Base-by-base conservation (phyloP, 2,113 vertebrate genomes). In the Propithecus coquereli region DNA sequence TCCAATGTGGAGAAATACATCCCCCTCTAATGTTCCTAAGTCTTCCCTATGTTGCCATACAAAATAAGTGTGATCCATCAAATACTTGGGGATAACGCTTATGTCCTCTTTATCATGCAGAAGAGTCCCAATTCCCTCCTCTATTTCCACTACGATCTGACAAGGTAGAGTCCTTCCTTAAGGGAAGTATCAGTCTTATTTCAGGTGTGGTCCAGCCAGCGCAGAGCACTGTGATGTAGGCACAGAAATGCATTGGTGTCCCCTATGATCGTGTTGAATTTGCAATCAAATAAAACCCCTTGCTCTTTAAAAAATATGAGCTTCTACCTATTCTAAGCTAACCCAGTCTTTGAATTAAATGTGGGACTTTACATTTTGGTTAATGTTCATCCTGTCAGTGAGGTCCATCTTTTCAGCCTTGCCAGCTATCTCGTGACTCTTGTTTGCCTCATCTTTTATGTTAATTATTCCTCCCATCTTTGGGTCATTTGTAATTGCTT, bases 281-380 rank as follows among this genome's bases (percentile, higher is more conserved):
- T 77, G 61, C 52, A 70, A n/a, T 66, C 23, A 90, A 87, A 89
- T 71, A 57, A 70, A 76, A 25, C 40, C 8, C 22, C 8, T 65
- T 79, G 52, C 23, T 68, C n/a, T 91, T 83, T 71, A 73, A 73
- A 91, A 88, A 79, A 59, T 40, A 76, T 47, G 43, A 77, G 71
- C 37, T 79, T 13, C 16, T 73, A 79, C 45, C 30, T 90, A 34
- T 50, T 74, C 22, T 59, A 74, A 34, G 85, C 6, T 79, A 63
- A 87, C 8, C 4, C 52, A 81, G 22, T 88, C 23, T 97, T 84
- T 66, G 65, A 91, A 68, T 73, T 88, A 91, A 95, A 91, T 52
- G 20, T 91, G 65, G 30, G 34, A 52, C 16, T 91, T 94, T 40
- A 8, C 34, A 65, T 71, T 61, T 18, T 79, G 27, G 45, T 83